These are phyloP conservation scores for Malacoraja senta DNA, from an alignment of 2,797 vertebrate species.

Conservation along the genomic window DNA sequence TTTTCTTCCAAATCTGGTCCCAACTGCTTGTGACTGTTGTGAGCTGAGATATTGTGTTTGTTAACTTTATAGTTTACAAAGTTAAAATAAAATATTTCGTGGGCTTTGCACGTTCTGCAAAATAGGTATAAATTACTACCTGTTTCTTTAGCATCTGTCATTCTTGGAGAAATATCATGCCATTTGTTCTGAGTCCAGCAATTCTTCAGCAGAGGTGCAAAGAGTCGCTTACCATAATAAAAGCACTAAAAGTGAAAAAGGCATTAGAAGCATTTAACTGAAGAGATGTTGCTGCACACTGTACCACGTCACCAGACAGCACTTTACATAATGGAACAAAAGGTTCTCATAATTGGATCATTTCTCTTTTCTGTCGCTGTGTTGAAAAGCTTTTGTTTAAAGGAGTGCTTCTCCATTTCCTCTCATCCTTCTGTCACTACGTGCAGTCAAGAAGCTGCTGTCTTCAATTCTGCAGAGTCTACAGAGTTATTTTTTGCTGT, in stretches of 20 bases:
- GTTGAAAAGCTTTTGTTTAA: neutral
- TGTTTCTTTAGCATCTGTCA: neutral
- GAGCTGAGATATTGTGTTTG: too few species aligned
- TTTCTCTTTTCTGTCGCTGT: conserved; percentile 7
- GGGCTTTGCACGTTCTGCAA: neutral
- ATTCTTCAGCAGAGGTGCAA: neutral
- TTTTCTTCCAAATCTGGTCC: neutral
- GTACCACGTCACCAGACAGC: neutral
- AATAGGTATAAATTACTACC: neutral
- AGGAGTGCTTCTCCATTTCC: neutral
- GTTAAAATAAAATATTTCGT: neutral
- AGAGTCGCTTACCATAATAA: neutral
- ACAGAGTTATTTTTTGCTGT: neutral
- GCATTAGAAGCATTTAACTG: neutral
- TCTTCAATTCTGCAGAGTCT: neutral
- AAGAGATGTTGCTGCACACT: neutral
- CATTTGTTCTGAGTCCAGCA: neutral
- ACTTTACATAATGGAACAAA: conserved; percentile 31
- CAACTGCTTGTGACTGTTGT: too few species aligned
- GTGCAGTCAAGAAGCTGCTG: neutral
- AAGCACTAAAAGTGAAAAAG: neutral
- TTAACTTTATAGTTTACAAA: neutral
- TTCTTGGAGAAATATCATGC: neutral
- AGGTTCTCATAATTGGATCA: conserved; percentile 33
- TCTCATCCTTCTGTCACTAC: neutral